Evolutionary conservation across 2,888 invertebrate genomes (phyloP).

Genomic region (Thalpophila matura): DNA sequence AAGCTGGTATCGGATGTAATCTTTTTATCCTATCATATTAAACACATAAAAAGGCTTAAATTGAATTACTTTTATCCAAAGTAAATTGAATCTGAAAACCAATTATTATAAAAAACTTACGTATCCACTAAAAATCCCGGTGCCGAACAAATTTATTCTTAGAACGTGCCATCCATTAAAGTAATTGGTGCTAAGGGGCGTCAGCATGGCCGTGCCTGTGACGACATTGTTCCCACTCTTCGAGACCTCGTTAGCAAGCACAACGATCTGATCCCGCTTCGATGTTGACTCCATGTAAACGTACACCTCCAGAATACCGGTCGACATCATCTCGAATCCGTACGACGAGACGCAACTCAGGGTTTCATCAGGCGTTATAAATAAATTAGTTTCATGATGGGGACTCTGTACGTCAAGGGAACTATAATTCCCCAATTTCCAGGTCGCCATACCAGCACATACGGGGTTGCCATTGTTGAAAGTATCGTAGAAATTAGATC

Average conservation of each 20-base stretch:
- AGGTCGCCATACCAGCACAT: slow-evolving; percentile 57
- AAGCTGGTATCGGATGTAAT: slow-evolving; percentile 3
- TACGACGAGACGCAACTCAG: slow-evolving; percentile 70
- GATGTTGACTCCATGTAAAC: slow-evolving; percentile 58
- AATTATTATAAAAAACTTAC: slow-evolving; percentile 63
- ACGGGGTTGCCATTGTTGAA: slow-evolving; percentile 57
- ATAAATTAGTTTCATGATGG: slow-evolving; percentile 57
- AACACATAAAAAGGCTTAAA: neutral
- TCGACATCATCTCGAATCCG: slow-evolving; percentile 59
- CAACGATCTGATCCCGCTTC: slow-evolving; percentile 58
- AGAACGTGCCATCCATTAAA: slow-evolving; percentile 65
- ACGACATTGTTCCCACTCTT: slow-evolving; percentile 47
- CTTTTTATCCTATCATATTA: slow-evolving; percentile 20
- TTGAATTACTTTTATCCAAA: neutral
- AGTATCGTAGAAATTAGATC: slow-evolving; percentile 52
- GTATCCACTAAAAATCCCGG: slow-evolving; percentile 64
- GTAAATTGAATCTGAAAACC: neutral
- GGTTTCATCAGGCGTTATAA: slow-evolving; percentile 57
- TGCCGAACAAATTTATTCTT: slow-evolving; percentile 53
- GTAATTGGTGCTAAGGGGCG: slow-evolving; percentile 47
- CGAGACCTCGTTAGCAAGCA: slow-evolving; percentile 60
- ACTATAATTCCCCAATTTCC: slow-evolving; percentile 62
- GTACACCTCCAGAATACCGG: slow-evolving; percentile 65
- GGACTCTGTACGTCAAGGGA: slow-evolving; percentile 53
- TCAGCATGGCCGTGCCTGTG: slow-evolving; percentile 50